Base-by-base conservation (phyloP, 1,140 invertebrate genomes). In the Ylistrum balloti region DNA sequence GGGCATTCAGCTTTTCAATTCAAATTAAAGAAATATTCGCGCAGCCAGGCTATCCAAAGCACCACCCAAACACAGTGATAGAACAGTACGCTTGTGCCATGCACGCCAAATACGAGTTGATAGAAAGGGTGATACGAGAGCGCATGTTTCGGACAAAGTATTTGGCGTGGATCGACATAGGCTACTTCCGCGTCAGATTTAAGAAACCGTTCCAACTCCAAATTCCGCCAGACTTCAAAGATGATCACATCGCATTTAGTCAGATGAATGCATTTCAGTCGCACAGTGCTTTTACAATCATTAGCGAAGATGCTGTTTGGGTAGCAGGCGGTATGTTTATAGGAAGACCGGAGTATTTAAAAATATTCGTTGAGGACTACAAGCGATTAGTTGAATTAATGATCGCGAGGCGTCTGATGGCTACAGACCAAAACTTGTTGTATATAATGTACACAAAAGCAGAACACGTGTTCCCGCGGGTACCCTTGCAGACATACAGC, bases 91-190 rank as follows among this genome's bases (percentile, higher is more conserved):
- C 93, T 28, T 94, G 94, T 91, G 92, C 93, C 28, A 95, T 95
- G 91, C 95, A 95, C 93, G 93, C 94, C 0, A 95, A 95, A 89
- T 95, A 94, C 91, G 95, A 95, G 88, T 86, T 95, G 32, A 88
- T 95, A 41, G 45, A 93, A 35, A 91, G 32, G 28, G 90, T 93
- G 7, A 91, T 93, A 0, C 86, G 90, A 13, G 87, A 89, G 85
- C 93, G 94, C 86, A 90, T 91, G n/a, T 94, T 93, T 38, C 90
- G 91, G 33, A 95, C 94, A 0, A 93, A 94, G 45, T 95, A 93
- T 86, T 92, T 95, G 86, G 93, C 93, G 11, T 95, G 95, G 95
- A 74, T 95, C 0, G 95, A 95, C 88, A 93, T 94, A n/a, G 93
- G 94, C 56, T 92, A 94, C 15, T 95, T 95, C 89, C 91, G 94